Base-by-base conservation (phyloP, 2,797 vertebrate species). In the Peromyscus nudipes region DNA sequence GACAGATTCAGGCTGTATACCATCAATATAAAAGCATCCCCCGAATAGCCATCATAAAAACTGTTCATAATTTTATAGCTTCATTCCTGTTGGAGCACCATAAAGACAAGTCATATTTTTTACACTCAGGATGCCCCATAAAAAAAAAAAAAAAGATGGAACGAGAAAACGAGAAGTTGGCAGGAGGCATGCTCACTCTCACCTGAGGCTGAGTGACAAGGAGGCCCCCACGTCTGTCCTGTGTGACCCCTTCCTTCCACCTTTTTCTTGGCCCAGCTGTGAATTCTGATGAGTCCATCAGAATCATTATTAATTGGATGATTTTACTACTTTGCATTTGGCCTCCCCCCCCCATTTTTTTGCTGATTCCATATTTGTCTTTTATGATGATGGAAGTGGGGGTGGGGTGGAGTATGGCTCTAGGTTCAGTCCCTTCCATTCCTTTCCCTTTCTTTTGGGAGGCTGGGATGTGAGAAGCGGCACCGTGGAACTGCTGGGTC, bases 31-130 rank as follows among this genome's bases (percentile, higher is more conserved):
- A 99, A 99, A 99, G 99, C 99, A 99, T 99, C 99, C 99, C 99
- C 99, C 99, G 99, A 99, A 99, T 99, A 99, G 99, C 99, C 99
- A 99, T 99, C 99, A 99, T 99, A 99, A 99, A 99, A 99, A 99
- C 99, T 99, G 99, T 99, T 99, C 99, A 99, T 99, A 99, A 99
- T 99, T 99, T 99, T 99, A 99, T 99, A 99, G 99, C 99, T 99
- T 99, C 99, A 99, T 99, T 99, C 99, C 99, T 99, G 98, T 99
- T 99, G 99, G 99, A 99, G 99, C 98, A 99, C 99, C 99, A 99
- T 99, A 99, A 99, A 99, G 99, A 99, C 99, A 99, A 99, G 99
- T 99, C 99, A 99, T 99, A 99, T 99, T 99, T 99, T 99, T 99
- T 99, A 98, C 99, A 98, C 98, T 99, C 98, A 99, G 98, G 98